These are phyloP conservation scores for Spizella passerina DNA, from an alignment of 2,797 vertebrate genomes.

Conservation along the genomic window DNA sequence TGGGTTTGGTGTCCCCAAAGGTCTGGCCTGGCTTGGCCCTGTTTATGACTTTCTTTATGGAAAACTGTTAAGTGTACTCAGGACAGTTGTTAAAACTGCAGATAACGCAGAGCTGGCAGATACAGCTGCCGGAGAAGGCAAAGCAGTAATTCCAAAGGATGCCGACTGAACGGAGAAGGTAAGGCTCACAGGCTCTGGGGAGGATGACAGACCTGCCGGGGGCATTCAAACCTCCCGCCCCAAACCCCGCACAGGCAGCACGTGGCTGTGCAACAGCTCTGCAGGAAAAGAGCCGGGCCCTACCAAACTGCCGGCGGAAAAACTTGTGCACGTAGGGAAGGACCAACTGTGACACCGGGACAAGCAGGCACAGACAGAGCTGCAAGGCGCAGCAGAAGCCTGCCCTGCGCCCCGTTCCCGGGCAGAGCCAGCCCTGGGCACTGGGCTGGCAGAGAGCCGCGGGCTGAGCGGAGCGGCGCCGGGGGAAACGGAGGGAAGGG, in stretches of 20 bases:
- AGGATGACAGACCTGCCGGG: rapidly evolving
- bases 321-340: rapidly evolving
- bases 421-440: rapidly evolving
- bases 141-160: rapidly evolving
- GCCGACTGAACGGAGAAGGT: rapidly evolving
- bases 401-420: rapidly evolving
- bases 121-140: rapidly evolving
- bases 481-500: too few relatives aligned
- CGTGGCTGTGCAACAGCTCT: rapidly evolving
- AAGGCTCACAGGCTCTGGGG: rapidly evolving
- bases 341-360: rapidly evolving
- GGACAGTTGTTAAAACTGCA: background rate
- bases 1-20: too few relatives aligned
- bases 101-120: background rate
- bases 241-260: rapidly evolving
- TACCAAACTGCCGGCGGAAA: background rate
- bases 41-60: background rate
- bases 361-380: too few relatives aligned
- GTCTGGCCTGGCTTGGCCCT: too few relatives aligned
- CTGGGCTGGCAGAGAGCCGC: rapidly evolving
- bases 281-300: rapidly evolving
- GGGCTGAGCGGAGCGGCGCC: rapidly evolving
- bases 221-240: background rate
- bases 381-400: background rate
- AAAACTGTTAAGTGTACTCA: background rate